Conservation (phyloP, 2,797 vertebrate genomes). For the Tolypeutes matacus region DNA sequence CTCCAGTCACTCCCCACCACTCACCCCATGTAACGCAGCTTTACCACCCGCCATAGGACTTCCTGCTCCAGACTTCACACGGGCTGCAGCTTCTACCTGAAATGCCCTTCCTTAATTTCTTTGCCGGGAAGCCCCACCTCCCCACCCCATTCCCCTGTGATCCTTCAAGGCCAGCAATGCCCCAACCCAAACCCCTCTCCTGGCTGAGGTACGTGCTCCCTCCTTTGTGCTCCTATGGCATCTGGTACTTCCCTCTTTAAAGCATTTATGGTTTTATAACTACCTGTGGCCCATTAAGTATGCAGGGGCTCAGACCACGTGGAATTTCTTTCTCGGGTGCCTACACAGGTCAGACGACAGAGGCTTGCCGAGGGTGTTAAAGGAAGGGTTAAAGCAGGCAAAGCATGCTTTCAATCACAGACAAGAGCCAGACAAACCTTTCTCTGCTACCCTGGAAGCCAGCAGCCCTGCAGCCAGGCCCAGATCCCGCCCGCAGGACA, state of each 20-base stretch:
- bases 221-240: not conserved
- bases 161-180: not conserved
- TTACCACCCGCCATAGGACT: not conserved
- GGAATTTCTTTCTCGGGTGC: not conserved
- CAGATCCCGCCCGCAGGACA: slow-evolving; percentile 5
- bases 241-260: not conserved
- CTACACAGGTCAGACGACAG: slow-evolving; percentile 12
- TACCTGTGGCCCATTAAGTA: not conserved
- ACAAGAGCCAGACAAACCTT: slow-evolving; percentile 43
- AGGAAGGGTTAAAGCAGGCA: slow-evolving; percentile 28
- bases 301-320: not conserved
- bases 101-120: slow-evolving; percentile 11
- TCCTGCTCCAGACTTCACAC: not conserved
- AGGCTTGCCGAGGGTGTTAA: slow-evolving; percentile 41
- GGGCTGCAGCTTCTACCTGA: not conserved
- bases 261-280: not conserved
- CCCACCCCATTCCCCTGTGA: not conserved
- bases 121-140: not conserved
- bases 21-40: not conserved
- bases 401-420: slow-evolving; percentile 63
- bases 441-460: slow-evolving; percentile 57
- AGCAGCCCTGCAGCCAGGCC: slow-evolving; percentile 57
- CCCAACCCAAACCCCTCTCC: not conserved
- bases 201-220: not conserved
- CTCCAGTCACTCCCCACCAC: not conserved